Conservation (phyloP, 2,888 invertebrate genomes). For the Odontocolon sp. region DNA sequence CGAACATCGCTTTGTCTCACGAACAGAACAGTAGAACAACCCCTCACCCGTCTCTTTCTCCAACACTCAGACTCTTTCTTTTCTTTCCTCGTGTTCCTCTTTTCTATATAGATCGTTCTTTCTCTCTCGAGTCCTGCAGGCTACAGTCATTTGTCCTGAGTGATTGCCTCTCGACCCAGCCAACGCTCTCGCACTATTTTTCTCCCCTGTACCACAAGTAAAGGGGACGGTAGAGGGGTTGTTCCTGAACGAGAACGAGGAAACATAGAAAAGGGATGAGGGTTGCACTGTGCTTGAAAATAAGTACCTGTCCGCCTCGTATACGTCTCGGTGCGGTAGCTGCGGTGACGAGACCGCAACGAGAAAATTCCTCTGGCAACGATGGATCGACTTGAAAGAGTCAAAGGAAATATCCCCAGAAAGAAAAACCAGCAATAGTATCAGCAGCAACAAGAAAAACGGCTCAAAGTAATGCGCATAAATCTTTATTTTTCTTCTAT, state of each 20-base stretch:
- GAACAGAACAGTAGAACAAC: conserved; percentile 4
- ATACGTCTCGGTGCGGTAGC: conserved; percentile 35
- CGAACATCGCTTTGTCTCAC: conserved; percentile 41
- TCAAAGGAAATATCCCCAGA: conserved; percentile 31
- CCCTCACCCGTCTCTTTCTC: neutral
- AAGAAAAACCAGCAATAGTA: neutral
- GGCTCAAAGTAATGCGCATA: too few species aligned
- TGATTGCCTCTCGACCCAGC: conserved; percentile 68
- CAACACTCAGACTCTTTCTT: neutral
- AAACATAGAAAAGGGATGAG: conserved; percentile 40
- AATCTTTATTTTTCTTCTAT: too few species aligned
- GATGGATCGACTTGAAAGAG: conserved; percentile 44
- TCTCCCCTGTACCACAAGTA: conserved; percentile 47
- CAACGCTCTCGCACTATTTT: conserved; percentile 60
- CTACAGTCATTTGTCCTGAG: conserved; percentile 70
- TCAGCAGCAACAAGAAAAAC: conserved; percentile 11
- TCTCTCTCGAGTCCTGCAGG: conserved; percentile 30
- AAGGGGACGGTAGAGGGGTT: conserved; percentile 15
- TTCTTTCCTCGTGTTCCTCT: too few species aligned
- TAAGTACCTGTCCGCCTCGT: conserved; percentile 58
- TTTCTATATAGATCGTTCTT: too few species aligned
- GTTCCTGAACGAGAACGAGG: conserved; percentile 8
- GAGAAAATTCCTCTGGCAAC: conserved; percentile 42
- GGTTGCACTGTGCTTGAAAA: conserved; percentile 33
- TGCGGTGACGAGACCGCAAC: conserved; percentile 28